Evolutionary conservation across 2,113 vertebrate genomes (phyloP).

Genomic region (Pachypanchax playfairii): DNA sequence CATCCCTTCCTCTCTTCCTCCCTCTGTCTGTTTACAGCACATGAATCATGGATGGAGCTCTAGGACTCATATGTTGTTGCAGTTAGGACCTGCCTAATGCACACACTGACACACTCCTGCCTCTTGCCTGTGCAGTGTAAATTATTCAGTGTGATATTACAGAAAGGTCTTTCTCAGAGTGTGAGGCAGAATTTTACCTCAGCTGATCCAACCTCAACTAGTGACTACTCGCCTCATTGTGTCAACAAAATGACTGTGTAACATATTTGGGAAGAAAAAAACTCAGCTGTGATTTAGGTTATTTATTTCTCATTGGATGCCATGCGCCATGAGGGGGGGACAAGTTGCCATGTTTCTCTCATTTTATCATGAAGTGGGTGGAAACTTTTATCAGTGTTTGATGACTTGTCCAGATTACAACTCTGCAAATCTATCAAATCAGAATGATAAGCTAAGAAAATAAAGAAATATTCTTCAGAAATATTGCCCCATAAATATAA

Average conservation of each 20-base stretch:
- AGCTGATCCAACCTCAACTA: slow-evolving; percentile 22
- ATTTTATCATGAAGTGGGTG: no score
- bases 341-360: no score
- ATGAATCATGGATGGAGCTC: slow-evolving; percentile 34
- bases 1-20: neutral
- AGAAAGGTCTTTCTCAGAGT: slow-evolving; percentile 25
- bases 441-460: no score
- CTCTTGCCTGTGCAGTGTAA: slow-evolving; percentile 6
- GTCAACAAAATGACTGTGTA: neutral
- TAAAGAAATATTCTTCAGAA: no score
- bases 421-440: no score
- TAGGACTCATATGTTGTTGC: slow-evolving; percentile 11
- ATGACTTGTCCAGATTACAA: no score
- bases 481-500: no score
- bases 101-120: slow-evolving; percentile 3
- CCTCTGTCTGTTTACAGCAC: neutral
- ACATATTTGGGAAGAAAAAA: neutral
- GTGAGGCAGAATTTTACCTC: slow-evolving; percentile 30
- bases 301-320: no score
- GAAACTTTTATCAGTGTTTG: no score
- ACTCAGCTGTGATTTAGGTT: no score
- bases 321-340: no score
- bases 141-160: slow-evolving; percentile 48
- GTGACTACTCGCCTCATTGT: neutral
- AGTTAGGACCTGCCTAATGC: neutral